Conservation (phyloP, 2,888 invertebrate genomes). For the Erebia epiphron region DNA sequence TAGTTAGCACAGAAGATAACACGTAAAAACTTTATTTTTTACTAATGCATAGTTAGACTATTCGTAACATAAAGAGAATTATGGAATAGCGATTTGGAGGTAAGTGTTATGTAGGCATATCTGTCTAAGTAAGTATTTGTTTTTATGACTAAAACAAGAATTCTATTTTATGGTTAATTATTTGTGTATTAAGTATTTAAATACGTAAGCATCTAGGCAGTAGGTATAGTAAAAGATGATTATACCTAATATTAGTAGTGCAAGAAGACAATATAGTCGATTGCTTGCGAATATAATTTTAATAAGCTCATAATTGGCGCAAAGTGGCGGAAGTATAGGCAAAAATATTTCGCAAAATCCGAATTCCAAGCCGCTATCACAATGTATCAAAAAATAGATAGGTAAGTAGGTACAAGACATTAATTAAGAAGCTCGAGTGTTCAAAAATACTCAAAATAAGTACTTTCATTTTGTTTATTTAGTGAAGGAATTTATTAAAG, state of each 20-base stretch:
- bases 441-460: neutral
- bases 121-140: neutral
- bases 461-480: neutral
- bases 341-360: constrained; percentile 5
- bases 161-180: neutral
- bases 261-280: constrained; percentile 29
- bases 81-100: neutral
- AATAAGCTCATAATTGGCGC: constrained; percentile 42
- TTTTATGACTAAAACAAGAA: neutral
- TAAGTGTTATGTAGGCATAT: neutral
- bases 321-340: constrained; percentile 25
- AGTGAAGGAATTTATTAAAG: neutral
- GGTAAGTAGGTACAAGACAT: too few species aligned
- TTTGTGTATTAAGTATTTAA: too few species aligned
- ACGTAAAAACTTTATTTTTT: neutral
- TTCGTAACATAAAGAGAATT: neutral
- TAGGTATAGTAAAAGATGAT: neutral
- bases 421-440: neutral
- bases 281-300: constrained; percentile 35
- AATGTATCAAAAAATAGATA: constrained; percentile 17
- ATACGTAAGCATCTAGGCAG: neutral
- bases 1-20: too few species aligned
- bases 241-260: neutral
- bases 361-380: constrained; percentile 22
- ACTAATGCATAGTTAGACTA: neutral